phyloP scores from a whole-genome alignment of 2,888 invertebrate species.

The Parasteatoda lunata region DNA sequence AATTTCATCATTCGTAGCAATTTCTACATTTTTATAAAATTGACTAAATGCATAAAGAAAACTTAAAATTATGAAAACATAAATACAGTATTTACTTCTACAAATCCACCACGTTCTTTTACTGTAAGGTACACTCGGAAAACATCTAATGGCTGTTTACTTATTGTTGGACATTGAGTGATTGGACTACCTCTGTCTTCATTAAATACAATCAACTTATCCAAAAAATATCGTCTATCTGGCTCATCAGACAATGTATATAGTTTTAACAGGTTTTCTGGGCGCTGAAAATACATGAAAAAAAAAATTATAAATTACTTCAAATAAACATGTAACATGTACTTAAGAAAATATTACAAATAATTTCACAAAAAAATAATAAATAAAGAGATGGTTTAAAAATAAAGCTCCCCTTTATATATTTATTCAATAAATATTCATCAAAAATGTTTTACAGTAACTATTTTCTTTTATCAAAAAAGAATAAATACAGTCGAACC shows the following conservation, averaged over 20 bases:
- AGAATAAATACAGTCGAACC: too few species aligned
- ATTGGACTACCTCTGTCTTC: constrained; percentile 96
- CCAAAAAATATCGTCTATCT: constrained; percentile 94
- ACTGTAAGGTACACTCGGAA: constrained; percentile 97
- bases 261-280: constrained; percentile 93
- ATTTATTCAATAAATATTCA: too few species aligned
- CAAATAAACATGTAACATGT: neutral
- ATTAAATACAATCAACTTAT: constrained; percentile 94
- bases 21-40: too few species aligned
- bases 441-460: too few species aligned
- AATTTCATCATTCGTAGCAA: too few species aligned
- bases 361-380: too few species aligned
- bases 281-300: constrained; percentile 80
- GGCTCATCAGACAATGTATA: constrained; percentile 98
- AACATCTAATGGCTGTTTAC: constrained; percentile 98
- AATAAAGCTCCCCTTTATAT: too few species aligned
- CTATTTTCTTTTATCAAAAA: too few species aligned
- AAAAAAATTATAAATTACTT: neutral
- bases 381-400: too few species aligned
- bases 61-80: neutral
- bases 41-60: neutral
- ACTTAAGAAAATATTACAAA: too few species aligned
- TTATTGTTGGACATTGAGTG: constrained; percentile 96
- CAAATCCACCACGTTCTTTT: constrained; percentile 97
- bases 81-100: constrained; percentile 80